Percentiles rank a stretch among this genome's conserved stretches.
phyloP scores from a whole-genome alignment of 2,797 vertebrate genomes.

The Psittacula derbiana region DNA sequence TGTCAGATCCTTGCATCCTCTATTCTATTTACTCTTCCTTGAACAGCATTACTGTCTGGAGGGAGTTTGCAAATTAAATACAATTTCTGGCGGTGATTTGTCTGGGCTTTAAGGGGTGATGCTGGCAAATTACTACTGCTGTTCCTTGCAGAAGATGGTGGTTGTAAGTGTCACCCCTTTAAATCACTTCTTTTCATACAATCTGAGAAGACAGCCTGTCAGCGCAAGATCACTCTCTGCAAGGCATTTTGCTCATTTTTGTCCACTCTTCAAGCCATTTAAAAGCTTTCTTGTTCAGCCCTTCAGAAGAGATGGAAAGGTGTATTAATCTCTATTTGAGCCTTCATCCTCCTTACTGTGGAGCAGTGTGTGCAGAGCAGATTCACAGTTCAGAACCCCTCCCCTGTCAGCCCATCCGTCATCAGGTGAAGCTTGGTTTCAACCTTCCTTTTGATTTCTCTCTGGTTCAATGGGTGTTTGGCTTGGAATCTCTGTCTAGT shows the following conservation, averaged over 20 bases:
- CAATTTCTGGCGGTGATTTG: neutral
- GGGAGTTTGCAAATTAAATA: neutral
- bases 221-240: neutral
- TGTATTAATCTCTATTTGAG: neutral
- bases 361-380: neutral
- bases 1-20: neutral
- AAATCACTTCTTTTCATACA: neutral
- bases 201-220: neutral
- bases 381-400: neutral
- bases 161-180: neutral
- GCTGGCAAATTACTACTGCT: neutral
- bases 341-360: neutral
- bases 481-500: neutral
- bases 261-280: neutral
- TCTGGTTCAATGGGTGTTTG: accelerated
- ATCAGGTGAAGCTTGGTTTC: neutral
- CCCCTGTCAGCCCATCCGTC: neutral
- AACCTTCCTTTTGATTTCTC: neutral
- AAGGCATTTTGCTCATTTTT: neutral
- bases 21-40: neutral
- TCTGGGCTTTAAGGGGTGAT: neutral
- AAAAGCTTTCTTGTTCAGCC: neutral
- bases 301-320: neutral
- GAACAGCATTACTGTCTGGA: neutral
- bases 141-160: neutral